Evolutionary conservation across 53 echinoderm and acorn worm genomes (phyloP).

Genomic region (Zoroaster sp.): DNA sequence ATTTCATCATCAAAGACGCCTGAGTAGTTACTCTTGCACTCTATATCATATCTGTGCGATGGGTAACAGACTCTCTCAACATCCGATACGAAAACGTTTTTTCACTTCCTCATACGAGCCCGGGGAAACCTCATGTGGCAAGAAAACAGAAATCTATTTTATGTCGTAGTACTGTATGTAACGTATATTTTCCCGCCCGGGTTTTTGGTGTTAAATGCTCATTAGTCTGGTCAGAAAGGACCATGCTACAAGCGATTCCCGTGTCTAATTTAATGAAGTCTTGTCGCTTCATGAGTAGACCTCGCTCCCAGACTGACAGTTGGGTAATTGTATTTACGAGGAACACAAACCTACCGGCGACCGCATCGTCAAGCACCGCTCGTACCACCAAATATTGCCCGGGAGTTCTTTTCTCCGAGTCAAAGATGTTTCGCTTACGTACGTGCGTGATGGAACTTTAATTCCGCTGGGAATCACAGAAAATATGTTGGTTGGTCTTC

Average conservation of each 20-base stretch:
- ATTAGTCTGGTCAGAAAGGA: conserved; percentile 18
- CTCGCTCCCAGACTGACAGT: conserved; percentile 17
- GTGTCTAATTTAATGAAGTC: conserved; percentile 46
- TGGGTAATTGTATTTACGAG: conserved; percentile 42
- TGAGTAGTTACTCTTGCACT: too few relatives aligned
- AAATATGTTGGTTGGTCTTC: background rate
- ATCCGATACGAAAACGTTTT: background rate
- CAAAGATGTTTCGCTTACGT: background rate
- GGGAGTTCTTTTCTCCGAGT: background rate
- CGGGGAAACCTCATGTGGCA: background rate
- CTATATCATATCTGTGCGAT: too few relatives aligned
- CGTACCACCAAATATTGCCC: background rate
- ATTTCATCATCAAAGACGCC: too few relatives aligned
- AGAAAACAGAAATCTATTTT: background rate
- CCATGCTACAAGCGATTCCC: background rate
- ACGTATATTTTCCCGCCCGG: background rate
- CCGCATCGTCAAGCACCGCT: background rate
- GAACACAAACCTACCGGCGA: background rate
- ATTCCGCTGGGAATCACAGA: background rate
- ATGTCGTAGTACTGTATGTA: background rate
- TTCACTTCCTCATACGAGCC: background rate
- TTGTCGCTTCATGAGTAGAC: background rate
- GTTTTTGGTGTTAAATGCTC: conserved; percentile 17
- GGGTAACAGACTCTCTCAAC: too few relatives aligned
- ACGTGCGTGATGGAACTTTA: conserved; percentile 19